Evolutionary conservation across 2,888 invertebrate genomes (phyloP).

Genomic region (Protophormia terraenovae): DNA sequence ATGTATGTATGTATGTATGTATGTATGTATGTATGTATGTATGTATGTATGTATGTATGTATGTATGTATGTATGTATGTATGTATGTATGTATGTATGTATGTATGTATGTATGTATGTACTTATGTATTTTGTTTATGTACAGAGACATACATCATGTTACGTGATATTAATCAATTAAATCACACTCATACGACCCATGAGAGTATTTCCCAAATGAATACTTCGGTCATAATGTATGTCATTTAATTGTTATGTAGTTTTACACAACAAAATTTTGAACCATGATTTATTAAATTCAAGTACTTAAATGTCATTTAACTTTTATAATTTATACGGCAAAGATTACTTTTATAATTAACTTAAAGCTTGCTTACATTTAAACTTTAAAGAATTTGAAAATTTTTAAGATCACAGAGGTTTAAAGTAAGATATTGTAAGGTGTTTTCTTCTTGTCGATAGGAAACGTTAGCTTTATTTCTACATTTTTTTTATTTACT

Average conservation of each 20-base stretch:
- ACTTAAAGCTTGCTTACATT: background rate
- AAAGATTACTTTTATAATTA: background rate
- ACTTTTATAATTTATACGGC: background rate
- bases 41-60: background rate
- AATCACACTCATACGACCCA: background rate
- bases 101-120: too few species aligned
- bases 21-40: background rate
- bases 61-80: background rate
- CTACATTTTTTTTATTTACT: background rate
- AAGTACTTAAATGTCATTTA: background rate
- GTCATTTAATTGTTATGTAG: background rate
- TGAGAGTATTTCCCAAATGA: background rate
- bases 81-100: background rate
- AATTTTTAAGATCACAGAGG: background rate
- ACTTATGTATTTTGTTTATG: background rate
- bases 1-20: too few species aligned
- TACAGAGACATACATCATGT: background rate
- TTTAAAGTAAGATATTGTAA: too few species aligned
- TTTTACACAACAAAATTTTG: background rate
- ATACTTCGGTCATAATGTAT: background rate
- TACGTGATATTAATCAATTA: constrained; percentile 47
- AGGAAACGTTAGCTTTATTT: too few species aligned
- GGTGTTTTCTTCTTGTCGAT: too few species aligned
- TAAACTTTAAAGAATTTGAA: background rate
- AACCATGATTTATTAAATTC: background rate